These are phyloP conservation scores for Drosophila colorata DNA, from an alignment of 2,888 invertebrate genomes.

Conservation along the genomic window DNA sequence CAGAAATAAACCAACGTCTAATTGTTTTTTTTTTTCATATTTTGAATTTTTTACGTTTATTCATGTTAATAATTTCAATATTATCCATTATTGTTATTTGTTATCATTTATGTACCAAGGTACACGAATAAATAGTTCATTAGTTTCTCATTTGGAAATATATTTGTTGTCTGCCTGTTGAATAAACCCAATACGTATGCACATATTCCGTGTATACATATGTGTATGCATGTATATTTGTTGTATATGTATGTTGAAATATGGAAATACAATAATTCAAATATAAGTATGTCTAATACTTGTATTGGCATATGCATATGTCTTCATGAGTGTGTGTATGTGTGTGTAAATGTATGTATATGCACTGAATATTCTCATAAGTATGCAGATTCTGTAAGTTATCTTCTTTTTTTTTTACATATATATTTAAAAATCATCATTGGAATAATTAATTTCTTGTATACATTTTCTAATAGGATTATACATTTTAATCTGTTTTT, in stretches of 20 bases:
- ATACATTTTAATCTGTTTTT: slow-evolving; percentile 24
- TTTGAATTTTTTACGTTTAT: slow-evolving; percentile 62
- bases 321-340: slow-evolving; percentile 25
- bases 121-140: slow-evolving; percentile 48
- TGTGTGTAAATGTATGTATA: slow-evolving; percentile 20
- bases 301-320: neutral
- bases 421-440: slow-evolving; percentile 55
- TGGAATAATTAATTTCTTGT: slow-evolving; percentile 53
- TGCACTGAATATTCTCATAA: slow-evolving; percentile 50
- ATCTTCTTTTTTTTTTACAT: slow-evolving; percentile 16
- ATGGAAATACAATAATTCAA: slow-evolving; percentile 16
- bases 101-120: slow-evolving; percentile 37
- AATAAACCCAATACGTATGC: slow-evolving; percentile 54
- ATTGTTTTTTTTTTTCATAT: slow-evolving; percentile 19
- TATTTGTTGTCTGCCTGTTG: slow-evolving; percentile 14
- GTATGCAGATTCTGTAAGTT: slow-evolving; percentile 36
- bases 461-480: slow-evolving; percentile 56
- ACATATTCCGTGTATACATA: slow-evolving; percentile 35
- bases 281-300: slow-evolving; percentile 7
- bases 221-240: slow-evolving; percentile 21
- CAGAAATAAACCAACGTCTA: neutral
- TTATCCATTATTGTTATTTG: slow-evolving; percentile 48
- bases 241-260: slow-evolving; percentile 8
- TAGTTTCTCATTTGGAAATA: slow-evolving; percentile 33
- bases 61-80: slow-evolving; percentile 62